A percentile compares a stretch with the other conserved stretches of the same genome.
Conservation (phyloP, 2,888 invertebrate genomes). For the Microplitis deprimator region DNA sequence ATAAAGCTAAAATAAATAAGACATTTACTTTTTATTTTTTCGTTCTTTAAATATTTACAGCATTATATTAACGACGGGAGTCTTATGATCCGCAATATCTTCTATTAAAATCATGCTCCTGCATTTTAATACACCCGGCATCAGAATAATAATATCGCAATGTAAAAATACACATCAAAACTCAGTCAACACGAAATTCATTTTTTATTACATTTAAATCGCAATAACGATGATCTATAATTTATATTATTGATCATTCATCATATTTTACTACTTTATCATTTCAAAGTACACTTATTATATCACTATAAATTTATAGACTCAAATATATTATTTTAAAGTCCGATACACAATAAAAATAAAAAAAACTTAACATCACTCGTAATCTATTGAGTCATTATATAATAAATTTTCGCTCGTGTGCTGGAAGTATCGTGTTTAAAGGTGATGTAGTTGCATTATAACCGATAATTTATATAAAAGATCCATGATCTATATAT, state of each 20-base stretch:
- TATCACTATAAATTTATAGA: neutral
- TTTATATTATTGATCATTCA: neutral
- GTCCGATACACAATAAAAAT: neutral
- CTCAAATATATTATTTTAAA: neutral
- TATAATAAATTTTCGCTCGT: neutral
- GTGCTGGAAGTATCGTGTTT: neutral
- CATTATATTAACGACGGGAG: constrained; percentile 24
- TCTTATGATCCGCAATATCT: constrained; percentile 60
- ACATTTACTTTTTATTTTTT: neutral
- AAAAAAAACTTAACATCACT: neutral
- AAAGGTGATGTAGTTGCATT: neutral
- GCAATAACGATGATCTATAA: neutral
- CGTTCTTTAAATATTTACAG: constrained; percentile 11
- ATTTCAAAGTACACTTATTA: neutral
- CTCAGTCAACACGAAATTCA: neutral
- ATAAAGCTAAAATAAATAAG: neutral
- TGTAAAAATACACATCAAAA: constrained; percentile 16
- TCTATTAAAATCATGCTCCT: constrained; percentile 68
- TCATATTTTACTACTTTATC: neutral
- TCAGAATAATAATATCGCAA: constrained; percentile 36
- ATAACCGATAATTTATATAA: neutral
- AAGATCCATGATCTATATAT: neutral
- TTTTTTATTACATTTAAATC: neutral
- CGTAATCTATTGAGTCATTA: neutral
- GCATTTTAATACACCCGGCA: constrained; percentile 63